Base-by-base conservation (phyloP, 2,797 vertebrate species). In the Kryptolebias ocellatus region DNA sequence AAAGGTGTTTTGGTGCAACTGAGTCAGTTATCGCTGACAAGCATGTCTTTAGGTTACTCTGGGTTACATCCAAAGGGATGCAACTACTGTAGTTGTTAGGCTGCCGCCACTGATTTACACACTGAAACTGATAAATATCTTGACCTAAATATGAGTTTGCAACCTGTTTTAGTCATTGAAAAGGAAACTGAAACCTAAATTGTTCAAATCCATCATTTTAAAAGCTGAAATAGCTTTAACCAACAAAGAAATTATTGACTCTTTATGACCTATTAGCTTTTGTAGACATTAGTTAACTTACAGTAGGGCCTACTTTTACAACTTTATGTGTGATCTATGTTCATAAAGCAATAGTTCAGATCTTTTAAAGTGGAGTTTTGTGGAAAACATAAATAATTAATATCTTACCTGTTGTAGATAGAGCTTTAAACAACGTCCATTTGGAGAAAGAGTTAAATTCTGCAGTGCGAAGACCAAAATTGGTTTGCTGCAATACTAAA, bases 1-100 rank as follows among this genome's bases (percentile, higher is more conserved):
- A 63, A 57, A 72, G 14, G 17, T 67, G 39, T 65, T 60, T 31
- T 24, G 49, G 0, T 63, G 56, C 20, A 60, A 42, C 71, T 66
- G 27, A 2, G 46, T 7, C 6, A 56, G 56, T 76, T 76, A 46
- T 53, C 46, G 1, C 5, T 24, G 28, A 55, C 52, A 28, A 9
- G 0, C 39, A 60, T 67, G 39, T 68, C 0, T 67, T 50, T 29
- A 24, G 45, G 47, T 72, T 46, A 51, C 24, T 42, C 10, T 12
- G 39, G 39, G 11, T 42, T 42, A 14, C 12, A 39, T 39, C 37
- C 10, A 39, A 39, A 1, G 11, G 37, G 37, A 39, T 39, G 39
- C 39, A 18, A 31, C 47, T 20, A 14, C 18, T 34, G 57, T 57
- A 51, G 17, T 60, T 70, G 60, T 12, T 17, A 57, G 27, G 1